Conservation (phyloP, 2,888 invertebrate genomes). For the Limulus polyphemus region DNA sequence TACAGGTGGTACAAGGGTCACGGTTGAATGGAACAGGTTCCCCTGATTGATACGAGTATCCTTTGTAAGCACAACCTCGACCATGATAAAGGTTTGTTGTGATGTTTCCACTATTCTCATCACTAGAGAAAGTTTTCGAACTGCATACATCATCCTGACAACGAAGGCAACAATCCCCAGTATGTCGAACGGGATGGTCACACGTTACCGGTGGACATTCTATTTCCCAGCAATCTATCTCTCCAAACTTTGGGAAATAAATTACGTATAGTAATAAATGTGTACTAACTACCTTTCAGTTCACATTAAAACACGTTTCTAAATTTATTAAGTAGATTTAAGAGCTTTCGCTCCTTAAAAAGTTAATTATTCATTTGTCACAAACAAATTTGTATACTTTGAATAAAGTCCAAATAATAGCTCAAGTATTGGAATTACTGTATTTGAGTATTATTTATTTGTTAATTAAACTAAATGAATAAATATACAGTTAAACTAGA, state of each 20-base stretch:
- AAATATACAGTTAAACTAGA: too few relatives aligned
- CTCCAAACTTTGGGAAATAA: constrained; percentile 50
- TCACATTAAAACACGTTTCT: too few relatives aligned
- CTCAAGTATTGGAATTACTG: too few relatives aligned
- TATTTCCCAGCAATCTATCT: constrained; percentile 77
- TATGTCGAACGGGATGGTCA: constrained; percentile 48
- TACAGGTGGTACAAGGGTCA: constrained; percentile 56
- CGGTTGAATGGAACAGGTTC: constrained; percentile 48
- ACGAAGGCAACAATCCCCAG: constrained; percentile 54
- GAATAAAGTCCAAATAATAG: too few relatives aligned
- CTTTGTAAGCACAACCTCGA: constrained; percentile 48
- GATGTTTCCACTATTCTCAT: constrained; percentile 19
- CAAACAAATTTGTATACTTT: too few relatives aligned
- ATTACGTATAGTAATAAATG: constrained; percentile 8
- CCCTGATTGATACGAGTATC: constrained; percentile 47
- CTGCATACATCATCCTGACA: constrained; percentile 50
- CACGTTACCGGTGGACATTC: constrained; percentile 62
- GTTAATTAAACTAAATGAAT: too few relatives aligned
- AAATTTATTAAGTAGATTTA: too few relatives aligned
- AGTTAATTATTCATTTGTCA: too few relatives aligned
- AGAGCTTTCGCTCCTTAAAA: too few relatives aligned
- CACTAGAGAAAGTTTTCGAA: neutral
- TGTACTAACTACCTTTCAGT: too few relatives aligned
- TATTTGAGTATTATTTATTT: too few relatives aligned
- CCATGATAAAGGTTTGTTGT: too few relatives aligned